Conservation (phyloP, 2,888 invertebrate genomes). For the Gonocerus acuteangulatus region DNA sequence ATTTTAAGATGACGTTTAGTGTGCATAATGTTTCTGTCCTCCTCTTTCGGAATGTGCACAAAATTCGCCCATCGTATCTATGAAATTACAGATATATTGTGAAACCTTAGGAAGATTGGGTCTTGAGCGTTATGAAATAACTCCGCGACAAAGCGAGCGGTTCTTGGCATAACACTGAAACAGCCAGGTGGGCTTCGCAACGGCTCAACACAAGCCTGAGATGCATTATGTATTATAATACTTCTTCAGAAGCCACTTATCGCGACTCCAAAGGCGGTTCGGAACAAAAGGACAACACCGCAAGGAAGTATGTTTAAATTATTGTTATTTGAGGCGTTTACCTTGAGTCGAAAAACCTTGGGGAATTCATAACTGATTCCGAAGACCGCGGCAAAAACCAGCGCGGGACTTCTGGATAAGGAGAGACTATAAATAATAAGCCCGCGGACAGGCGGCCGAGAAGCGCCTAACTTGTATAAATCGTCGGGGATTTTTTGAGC, state of each 20-base stretch:
- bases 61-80: no score
- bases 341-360: neutral
- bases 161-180: no score
- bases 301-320: conserved; percentile 17
- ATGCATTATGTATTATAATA: neutral
- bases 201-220: no score
- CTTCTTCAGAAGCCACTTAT: neutral
- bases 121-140: no score
- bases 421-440: conserved; percentile 20
- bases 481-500: conserved; percentile 14
- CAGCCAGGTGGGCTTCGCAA: no score
- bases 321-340: conserved; percentile 19
- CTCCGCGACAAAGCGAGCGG: no score
- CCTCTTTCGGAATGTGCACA: no score
- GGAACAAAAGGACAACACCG: neutral
- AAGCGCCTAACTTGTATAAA: conserved; percentile 19
- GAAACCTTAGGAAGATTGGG: no score
- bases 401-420: neutral
- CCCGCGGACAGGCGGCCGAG: neutral
- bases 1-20: no score
- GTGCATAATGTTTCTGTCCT: no score
- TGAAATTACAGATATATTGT: no score
- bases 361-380: conserved; percentile 21
- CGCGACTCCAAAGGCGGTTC: neutral
- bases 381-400: neutral